phyloP scores from a whole-genome alignment of 1,140 invertebrate genomes.

The Nasonia longicornis region DNA sequence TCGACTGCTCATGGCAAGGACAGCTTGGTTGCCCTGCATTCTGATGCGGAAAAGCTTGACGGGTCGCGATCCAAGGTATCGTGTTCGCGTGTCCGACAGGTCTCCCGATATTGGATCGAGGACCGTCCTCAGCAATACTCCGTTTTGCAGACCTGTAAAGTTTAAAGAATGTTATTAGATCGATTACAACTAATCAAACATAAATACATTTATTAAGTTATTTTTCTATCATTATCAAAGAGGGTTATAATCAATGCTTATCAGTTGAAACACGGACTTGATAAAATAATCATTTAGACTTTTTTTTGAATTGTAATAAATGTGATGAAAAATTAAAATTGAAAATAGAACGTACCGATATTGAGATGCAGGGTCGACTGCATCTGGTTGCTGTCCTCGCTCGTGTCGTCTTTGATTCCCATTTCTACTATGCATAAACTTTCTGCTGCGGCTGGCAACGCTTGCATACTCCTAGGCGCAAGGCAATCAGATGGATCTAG shows the following conservation, averaged over 20 bases:
- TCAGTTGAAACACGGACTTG: conserved; percentile 46
- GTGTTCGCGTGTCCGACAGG: conserved; percentile 94
- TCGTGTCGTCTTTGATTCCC: conserved; percentile 73
- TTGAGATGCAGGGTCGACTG: conserved; percentile 92
- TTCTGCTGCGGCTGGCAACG: conserved; percentile 95
- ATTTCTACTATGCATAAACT: conserved; percentile 96
- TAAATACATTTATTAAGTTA: background rate
- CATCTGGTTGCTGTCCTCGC: conserved; percentile 71
- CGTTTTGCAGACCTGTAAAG: conserved; percentile 85
- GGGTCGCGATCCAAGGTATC: conserved; percentile 94
- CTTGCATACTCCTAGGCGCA: conserved; percentile 94
- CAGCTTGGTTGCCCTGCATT: conserved; percentile 96
- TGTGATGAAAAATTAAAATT: background rate
- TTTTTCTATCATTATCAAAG: conserved; percentile 38
- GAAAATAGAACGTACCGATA: conserved; percentile 77
- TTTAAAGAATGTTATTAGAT: background rate
- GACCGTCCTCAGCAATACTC: conserved; percentile 93
- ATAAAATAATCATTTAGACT: conserved; percentile 38
- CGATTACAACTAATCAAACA: background rate
- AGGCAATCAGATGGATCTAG: conserved; percentile 95
- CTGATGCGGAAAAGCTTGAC: conserved; percentile 96
- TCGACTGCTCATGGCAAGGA: conserved; percentile 96
- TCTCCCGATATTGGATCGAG: conserved; percentile 97
- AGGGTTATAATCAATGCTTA: conserved; percentile 42
- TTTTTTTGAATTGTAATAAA: background rate